These are phyloP conservation scores for Thaleichthys pacificus DNA, from an alignment of 2,797 vertebrate species.

Conservation along the genomic window DNA sequence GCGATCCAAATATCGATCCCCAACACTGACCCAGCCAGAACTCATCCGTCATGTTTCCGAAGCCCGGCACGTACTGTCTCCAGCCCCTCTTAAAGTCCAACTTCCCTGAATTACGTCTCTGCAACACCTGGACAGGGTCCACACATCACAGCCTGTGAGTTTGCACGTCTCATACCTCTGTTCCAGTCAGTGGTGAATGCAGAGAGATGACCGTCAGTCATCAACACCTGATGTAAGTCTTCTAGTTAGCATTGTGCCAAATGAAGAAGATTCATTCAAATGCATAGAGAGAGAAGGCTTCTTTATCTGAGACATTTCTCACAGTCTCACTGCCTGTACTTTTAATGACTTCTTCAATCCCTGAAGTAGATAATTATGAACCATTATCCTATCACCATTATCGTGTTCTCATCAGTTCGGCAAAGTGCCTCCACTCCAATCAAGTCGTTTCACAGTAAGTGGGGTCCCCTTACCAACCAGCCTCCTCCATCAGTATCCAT, in stretches of 20 bases:
- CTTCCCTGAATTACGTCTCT: conserved; percentile 80
- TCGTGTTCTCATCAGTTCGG: background rate
- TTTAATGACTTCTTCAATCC: background rate
- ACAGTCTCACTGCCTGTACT: too few species aligned
- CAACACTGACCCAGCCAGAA: conserved; percentile 85
- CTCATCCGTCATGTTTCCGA: conserved; percentile 84
- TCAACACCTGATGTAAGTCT: too few species aligned
- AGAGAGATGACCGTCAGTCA: too few species aligned
- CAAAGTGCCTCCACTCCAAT: background rate
- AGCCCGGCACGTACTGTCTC: conserved; percentile 86
- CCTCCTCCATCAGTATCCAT: conserved; percentile 86
- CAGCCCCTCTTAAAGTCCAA: conserved; percentile 90
- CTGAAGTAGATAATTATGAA: background rate
- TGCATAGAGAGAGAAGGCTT: too few species aligned
- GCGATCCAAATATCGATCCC: background rate
- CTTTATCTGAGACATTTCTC: too few species aligned
- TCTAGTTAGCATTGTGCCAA: too few species aligned
- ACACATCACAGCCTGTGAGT: background rate
- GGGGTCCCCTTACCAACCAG: conserved; percentile 79
- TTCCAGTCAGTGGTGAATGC: background rate
- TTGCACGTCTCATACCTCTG: background rate
- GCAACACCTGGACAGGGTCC: conserved; percentile 77
- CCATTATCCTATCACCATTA: background rate
- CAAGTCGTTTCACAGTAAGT: background rate
- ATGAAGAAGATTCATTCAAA: too few species aligned